These are phyloP conservation scores for Phthorimaea operculella DNA, from an alignment of 1,140 invertebrate genomes.

Conservation along the genomic window DNA sequence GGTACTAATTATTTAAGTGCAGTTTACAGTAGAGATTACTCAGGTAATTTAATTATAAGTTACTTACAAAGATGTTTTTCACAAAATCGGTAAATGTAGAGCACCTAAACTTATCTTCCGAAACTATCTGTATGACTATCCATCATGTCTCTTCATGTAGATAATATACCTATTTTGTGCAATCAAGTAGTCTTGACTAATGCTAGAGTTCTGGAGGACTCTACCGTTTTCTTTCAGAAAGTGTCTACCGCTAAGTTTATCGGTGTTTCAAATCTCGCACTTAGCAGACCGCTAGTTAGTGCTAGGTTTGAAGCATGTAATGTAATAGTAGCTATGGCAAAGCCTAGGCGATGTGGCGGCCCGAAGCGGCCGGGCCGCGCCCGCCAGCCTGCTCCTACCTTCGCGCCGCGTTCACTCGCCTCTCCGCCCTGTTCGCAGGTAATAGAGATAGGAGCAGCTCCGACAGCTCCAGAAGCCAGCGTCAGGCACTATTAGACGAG, in stretches of 20 bases:
- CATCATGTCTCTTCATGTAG: conserved; percentile 44
- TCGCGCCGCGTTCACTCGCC: conserved; percentile 14
- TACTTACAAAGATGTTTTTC: conserved; percentile 25
- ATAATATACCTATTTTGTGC: not conserved
- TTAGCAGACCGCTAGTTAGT: conserved; percentile 7
- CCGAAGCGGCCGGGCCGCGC: not conserved
- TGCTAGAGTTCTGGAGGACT: not conserved
- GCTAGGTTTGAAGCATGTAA: conserved; percentile 20
- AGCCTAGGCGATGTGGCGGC: conserved; percentile 6
- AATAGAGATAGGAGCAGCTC: conserved; percentile 72
- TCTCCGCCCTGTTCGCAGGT: conserved; percentile 53
- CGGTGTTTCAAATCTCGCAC: conserved; percentile 21
- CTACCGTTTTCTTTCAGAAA: not conserved
- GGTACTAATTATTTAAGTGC: conserved; percentile 36
- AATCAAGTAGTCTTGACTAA: not conserved
- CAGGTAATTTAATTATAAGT: conserved; percentile 30
- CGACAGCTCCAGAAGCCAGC: conserved; percentile 74
- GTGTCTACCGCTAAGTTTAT: not conserved
- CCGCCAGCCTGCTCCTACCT: conserved; percentile 20
- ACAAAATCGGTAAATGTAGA: conserved; percentile 42
- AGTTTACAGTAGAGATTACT: conserved; percentile 19
- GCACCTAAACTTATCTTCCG: conserved; percentile 50
- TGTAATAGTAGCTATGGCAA: not conserved
- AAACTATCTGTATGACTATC: conserved; percentile 28
- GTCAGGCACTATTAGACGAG: conserved; percentile 88